Percentiles rank a stretch among this genome's conserved stretches.
These are phyloP conservation scores for Suillia variegata DNA, from an alignment of 2,888 invertebrate species.

Conservation along the genomic window DNA sequence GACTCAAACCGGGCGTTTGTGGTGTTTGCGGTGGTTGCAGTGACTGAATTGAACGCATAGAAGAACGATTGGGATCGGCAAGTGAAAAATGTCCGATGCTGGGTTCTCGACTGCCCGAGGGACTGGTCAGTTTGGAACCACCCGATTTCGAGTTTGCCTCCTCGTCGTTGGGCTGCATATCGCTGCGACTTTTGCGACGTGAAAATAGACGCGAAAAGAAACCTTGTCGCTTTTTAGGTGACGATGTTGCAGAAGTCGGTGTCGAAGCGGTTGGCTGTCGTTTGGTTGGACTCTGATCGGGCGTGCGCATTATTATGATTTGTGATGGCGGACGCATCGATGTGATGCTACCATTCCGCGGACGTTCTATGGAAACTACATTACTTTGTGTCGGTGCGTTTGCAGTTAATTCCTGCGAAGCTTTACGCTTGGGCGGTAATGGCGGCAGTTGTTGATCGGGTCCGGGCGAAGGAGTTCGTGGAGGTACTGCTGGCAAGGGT, in stretches of 20 bases:
- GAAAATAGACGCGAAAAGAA: conserved; percentile 71
- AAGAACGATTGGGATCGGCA: conserved; percentile 53
- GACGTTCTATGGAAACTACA: conserved; percentile 42
- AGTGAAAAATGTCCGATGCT: conserved; percentile 53
- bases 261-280: conserved; percentile 60
- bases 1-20: conserved; percentile 60
- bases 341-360: conserved; percentile 45
- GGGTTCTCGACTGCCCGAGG: conserved; percentile 52
- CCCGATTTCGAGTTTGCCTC: neutral
- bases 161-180: conserved; percentile 33
- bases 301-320: conserved; percentile 61
- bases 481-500: conserved; percentile 47
- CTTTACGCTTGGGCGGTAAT: conserved; percentile 78
- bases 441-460: conserved; percentile 74
- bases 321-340: conserved; percentile 55
- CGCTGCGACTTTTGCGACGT: conserved; percentile 61
- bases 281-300: conserved; percentile 64
- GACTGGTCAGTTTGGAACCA: conserved; percentile 41
- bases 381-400: conserved; percentile 37
- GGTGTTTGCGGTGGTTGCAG: conserved; percentile 53
- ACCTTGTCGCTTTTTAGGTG: conserved; percentile 68
- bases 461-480: conserved; percentile 47
- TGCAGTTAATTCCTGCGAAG: conserved; percentile 61
- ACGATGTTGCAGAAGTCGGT: too few species aligned
- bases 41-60: conserved; percentile 49